phyloP scores from a whole-genome alignment of 2,113 vertebrate genomes.

The Rhinoderma darwinii region DNA sequence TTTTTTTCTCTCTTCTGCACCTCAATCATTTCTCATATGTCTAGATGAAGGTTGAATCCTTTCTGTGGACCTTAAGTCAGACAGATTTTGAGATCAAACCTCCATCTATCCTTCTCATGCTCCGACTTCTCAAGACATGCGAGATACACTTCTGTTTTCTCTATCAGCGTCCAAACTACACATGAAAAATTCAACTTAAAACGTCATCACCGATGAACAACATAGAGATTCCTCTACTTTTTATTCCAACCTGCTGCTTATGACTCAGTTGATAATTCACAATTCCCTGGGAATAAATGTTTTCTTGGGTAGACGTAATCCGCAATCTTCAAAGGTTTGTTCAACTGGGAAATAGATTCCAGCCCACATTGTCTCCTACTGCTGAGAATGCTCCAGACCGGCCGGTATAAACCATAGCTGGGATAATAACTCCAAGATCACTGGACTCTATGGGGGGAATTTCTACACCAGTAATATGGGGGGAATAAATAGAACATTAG shows the following conservation, averaged over 20 bases:
- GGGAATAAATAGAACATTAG: too few species aligned
- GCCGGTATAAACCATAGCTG: neutral
- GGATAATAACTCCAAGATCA: neutral
- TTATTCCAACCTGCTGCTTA: neutral
- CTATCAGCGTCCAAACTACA: neutral
- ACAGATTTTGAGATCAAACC: neutral
- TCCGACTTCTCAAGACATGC: neutral
- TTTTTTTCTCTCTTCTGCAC: too few species aligned
- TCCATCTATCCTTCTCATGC: neutral
- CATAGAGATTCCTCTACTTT: neutral
- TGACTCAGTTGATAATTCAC: neutral
- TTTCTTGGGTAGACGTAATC: slow-evolving; percentile 3
- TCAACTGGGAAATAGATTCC: slow-evolving; percentile 1
- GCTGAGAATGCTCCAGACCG: neutral
- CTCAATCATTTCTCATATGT: too few species aligned
- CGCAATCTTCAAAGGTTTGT: neutral
- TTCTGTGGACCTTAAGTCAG: too few species aligned
- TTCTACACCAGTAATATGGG: too few species aligned
- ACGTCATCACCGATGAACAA: neutral
- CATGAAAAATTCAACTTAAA: neutral
- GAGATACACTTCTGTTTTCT: neutral
- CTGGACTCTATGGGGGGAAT: too few species aligned
- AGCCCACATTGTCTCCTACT: neutral
- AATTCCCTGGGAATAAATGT: neutral
- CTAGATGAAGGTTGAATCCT: too few species aligned